Conservation (phyloP, 1,140 invertebrate genomes). For the Drosophila watanabei region DNA sequence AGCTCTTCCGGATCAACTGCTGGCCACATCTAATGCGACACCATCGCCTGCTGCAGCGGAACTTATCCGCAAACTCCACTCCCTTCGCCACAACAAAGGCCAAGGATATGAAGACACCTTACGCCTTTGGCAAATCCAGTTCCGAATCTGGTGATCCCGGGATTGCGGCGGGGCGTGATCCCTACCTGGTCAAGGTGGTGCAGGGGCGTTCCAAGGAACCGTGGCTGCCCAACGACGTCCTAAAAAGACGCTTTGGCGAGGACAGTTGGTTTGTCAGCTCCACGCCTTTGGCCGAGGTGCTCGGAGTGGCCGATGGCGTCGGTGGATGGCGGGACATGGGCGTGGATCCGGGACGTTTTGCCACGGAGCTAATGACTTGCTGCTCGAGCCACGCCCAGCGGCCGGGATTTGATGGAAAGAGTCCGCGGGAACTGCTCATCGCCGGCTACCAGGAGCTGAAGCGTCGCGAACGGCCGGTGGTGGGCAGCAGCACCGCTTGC, state of each 20-base stretch:
- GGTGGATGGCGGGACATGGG: conserved; percentile 58
- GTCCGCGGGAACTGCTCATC: conserved; percentile 42
- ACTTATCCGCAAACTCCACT: too few relatives aligned
- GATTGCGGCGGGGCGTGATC: neutral
- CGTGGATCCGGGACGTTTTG: conserved; percentile 61
- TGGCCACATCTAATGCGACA: neutral
- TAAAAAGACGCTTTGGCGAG: conserved; percentile 51
- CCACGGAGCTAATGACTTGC: conserved; percentile 58
- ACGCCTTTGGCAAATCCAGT: too few relatives aligned
- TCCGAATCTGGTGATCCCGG: neutral
- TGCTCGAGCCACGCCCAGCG: conserved; percentile 27
- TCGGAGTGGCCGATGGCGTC: conserved; percentile 70
- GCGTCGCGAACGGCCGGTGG: neutral
- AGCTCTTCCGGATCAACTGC: neutral
- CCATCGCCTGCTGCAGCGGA: neutral
- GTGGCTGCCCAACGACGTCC: too few relatives aligned
- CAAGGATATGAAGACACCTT: neutral
- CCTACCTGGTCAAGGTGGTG: conserved; percentile 53
- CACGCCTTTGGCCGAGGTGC: conserved; percentile 52
- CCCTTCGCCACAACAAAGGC: too few relatives aligned
- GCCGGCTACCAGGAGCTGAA: conserved; percentile 42
- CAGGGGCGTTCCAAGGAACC: conserved; percentile 50
- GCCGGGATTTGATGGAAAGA: conserved; percentile 34
- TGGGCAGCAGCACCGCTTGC: conserved; percentile 69
- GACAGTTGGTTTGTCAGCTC: conserved; percentile 62